Conservation (phyloP, 2,113 vertebrate genomes). For the Calidris pugnax region DNA sequence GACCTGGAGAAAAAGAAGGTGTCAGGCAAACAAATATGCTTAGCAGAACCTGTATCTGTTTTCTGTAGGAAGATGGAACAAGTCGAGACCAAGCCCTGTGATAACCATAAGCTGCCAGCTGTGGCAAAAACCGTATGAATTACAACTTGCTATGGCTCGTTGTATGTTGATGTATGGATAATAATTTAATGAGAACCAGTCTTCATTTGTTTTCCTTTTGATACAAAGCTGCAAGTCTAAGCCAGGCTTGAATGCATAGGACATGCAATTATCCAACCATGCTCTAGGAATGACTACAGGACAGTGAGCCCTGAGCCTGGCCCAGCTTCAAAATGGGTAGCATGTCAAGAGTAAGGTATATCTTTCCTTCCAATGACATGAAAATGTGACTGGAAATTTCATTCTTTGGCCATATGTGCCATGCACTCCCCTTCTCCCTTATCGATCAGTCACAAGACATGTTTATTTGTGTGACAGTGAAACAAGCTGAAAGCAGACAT, state of each 20-base stretch:
- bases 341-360: background rate
- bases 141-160: background rate
- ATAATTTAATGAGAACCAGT: constrained; percentile 1
- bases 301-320: background rate
- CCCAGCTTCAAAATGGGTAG: background rate
- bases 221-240: background rate
- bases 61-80: background rate
- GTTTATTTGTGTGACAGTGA: background rate
- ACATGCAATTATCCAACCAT: background rate
- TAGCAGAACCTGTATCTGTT: background rate
- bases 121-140: background rate
- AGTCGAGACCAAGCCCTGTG: background rate
- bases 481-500: background rate
- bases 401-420: background rate
- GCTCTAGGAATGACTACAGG: background rate
- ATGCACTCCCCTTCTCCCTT: background rate
- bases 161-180: background rate
- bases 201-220: constrained; percentile 1
- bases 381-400: background rate
- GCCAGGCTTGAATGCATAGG: background rate
- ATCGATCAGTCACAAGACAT: background rate
- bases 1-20: background rate
- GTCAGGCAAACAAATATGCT: background rate
- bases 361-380: background rate
- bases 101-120: background rate